phyloP scores from a whole-genome alignment of 2,888 invertebrate genomes.

The Platycnemis pennipes region DNA sequence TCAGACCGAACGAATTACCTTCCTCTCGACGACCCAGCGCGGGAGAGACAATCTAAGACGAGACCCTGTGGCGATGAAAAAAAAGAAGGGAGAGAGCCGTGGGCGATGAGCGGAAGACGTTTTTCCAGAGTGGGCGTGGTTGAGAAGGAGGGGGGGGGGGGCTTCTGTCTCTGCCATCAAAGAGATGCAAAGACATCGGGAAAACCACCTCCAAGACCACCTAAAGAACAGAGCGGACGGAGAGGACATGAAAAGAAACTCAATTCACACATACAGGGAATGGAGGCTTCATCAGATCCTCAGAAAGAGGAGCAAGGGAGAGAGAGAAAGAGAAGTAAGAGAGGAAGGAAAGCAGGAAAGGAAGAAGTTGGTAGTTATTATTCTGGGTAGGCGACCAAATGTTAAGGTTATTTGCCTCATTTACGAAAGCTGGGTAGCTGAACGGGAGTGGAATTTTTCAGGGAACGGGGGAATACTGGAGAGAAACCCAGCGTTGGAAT shows the following conservation, averaged over 20 bases:
- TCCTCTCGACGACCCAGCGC: background rate
- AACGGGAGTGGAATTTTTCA: too few relatives aligned
- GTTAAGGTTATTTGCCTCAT: too few relatives aligned
- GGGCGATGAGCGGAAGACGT: background rate
- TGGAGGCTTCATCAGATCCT: background rate
- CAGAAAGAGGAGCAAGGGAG: background rate
- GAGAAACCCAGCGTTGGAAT: too few relatives aligned
- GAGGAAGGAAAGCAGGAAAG: too few relatives aligned
- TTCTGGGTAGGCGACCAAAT: too few relatives aligned
- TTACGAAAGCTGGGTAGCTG: too few relatives aligned
- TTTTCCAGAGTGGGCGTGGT: background rate
- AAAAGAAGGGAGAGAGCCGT: background rate
- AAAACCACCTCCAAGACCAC: background rate
- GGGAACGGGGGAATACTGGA: too few relatives aligned
- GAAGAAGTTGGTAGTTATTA: too few relatives aligned
- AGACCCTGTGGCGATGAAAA: background rate
- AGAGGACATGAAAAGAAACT: background rate
- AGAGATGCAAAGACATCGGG: background rate
- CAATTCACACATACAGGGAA: background rate
- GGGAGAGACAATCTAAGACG: background rate
- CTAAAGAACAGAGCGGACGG: background rate
- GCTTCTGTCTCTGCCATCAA: background rate
- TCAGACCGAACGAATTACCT: background rate
- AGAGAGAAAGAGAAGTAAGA: too few relatives aligned
- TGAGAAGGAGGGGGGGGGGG: background rate